phyloP scores from a whole-genome alignment of 1,140 invertebrate genomes.

The Aporrectodea caliginosa region DNA sequence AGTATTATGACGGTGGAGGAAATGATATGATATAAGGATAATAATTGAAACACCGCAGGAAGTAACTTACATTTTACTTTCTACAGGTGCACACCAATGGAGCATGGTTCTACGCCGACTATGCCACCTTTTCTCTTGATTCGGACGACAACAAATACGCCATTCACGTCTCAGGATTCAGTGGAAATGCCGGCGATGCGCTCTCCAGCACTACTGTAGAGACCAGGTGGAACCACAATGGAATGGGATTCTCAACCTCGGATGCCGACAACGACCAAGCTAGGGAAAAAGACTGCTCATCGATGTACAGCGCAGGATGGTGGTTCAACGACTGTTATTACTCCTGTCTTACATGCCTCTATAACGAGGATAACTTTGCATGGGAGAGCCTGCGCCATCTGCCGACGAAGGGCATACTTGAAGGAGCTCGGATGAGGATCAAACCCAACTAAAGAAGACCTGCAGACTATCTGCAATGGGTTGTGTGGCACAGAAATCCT shows the following conservation, averaged over 20 bases:
- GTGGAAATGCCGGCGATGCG: background rate
- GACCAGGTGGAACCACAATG: background rate
- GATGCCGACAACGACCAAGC: background rate
- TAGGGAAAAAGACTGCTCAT: background rate
- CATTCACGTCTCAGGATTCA: background rate
- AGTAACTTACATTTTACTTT: background rate
- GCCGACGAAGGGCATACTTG: too few species aligned
- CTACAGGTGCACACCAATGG: background rate
- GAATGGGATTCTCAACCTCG: background rate
- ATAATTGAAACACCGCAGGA: background rate
- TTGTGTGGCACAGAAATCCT: too few species aligned
- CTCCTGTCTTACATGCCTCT: background rate
- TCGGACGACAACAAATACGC: background rate
- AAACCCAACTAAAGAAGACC: too few species aligned
- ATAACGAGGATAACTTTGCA: background rate
- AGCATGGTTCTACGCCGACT: background rate
- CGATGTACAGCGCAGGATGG: background rate
- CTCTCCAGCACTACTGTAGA: background rate
- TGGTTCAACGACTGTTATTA: background rate
- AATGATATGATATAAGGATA: too few species aligned
- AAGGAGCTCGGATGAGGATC: too few species aligned
- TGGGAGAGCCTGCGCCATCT: background rate
- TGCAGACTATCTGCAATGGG: too few species aligned
- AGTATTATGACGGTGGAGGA: too few species aligned
- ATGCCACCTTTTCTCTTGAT: background rate